These are phyloP conservation scores for Drosophila punjabiensis DNA, from an alignment of 1,140 invertebrate species.

Conservation along the genomic window DNA sequence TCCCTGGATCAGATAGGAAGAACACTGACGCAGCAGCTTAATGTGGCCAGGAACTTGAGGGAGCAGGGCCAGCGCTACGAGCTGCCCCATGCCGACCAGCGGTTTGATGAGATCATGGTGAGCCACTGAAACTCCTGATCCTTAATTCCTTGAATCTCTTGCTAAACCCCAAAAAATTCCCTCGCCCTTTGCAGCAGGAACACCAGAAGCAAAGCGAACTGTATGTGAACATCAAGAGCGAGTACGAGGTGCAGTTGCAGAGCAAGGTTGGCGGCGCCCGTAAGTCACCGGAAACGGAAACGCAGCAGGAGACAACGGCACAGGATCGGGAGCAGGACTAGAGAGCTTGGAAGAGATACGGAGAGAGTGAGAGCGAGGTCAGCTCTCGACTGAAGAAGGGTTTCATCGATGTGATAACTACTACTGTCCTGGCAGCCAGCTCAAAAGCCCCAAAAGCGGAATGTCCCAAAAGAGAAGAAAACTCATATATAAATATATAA, in stretches of 20 bases:
- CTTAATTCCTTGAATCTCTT: background rate
- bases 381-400: slow-evolving; percentile 55
- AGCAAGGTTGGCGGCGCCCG: slow-evolving; percentile 48
- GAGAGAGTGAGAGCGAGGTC: background rate
- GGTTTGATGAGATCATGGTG: slow-evolving; percentile 77
- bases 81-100: slow-evolving; percentile 63
- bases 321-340: slow-evolving; percentile 12
- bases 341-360: background rate
- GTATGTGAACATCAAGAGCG: slow-evolving; percentile 79
- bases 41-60: slow-evolving; percentile 65
- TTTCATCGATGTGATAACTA: slow-evolving; percentile 61
- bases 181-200: slow-evolving; percentile 57
- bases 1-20: slow-evolving; percentile 71
- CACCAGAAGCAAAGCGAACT: slow-evolving; percentile 78
- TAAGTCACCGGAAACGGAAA: slow-evolving; percentile 34
- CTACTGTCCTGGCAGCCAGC: slow-evolving; percentile 47
- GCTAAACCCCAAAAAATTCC: background rate
- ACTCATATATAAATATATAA: background rate
- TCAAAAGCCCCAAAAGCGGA: slow-evolving; percentile 33
- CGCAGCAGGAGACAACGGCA: slow-evolving; percentile 5
- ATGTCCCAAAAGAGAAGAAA: background rate
- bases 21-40: slow-evolving; percentile 69
- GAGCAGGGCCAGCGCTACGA: slow-evolving; percentile 71
- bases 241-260: slow-evolving; percentile 77
- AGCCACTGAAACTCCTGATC: background rate